phyloP scores from a whole-genome alignment of 2,888 invertebrate species.

The Heliconius aoede region DNA sequence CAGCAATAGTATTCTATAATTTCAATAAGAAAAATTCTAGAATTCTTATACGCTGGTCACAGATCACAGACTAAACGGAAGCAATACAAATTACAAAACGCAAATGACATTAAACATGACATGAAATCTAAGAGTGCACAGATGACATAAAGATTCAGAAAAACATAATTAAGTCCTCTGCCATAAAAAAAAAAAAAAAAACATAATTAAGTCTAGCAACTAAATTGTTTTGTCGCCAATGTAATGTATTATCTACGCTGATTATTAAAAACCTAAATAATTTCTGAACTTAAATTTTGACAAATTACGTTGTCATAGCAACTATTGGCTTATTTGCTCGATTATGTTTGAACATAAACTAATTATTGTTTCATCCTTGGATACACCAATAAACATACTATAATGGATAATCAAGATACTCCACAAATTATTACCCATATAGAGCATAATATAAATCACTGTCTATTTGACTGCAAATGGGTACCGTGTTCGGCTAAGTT shows the following conservation, averaged over 20 bases:
- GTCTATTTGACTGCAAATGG: conserved; percentile 97
- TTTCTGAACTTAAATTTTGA: background rate
- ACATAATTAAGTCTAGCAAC: background rate
- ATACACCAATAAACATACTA: background rate
- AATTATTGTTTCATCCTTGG: background rate
- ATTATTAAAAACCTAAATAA: background rate
- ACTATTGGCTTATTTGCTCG: conserved; percentile 60
- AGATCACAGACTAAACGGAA: conserved; percentile 2
- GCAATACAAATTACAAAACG: background rate
- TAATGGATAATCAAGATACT: conserved; percentile 84
- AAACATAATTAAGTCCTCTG: no score
- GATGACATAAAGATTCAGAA: background rate
- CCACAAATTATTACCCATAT: conserved; percentile 96
- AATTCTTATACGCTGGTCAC: background rate
- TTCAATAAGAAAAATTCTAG: background rate
- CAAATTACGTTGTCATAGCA: conserved; percentile 59
- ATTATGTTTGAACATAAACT: conserved; percentile 50
- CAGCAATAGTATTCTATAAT: background rate
- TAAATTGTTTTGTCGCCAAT: background rate
- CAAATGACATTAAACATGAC: background rate
- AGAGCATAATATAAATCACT: conserved; percentile 92
- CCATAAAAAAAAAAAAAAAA: no score
- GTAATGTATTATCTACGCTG: background rate
- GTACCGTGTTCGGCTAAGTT: conserved; percentile 97
- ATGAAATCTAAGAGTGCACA: background rate